Base-by-base conservation (phyloP, 2,888 invertebrate genomes). In the Vesta saturnalis region DNA sequence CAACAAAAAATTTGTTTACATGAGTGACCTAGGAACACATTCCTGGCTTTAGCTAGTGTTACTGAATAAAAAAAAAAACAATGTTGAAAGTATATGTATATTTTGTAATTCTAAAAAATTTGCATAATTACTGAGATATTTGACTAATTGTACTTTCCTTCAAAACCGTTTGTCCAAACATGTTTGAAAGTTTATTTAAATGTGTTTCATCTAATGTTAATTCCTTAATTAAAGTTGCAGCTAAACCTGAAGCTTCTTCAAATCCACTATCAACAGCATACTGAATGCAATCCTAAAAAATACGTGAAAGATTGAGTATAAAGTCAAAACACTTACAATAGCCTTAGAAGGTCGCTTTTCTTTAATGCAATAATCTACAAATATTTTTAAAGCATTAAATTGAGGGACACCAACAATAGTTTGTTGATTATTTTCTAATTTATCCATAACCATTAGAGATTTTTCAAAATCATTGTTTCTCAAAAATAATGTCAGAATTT, bases 221-320 rank as follows among this genome's bases (percentile, higher is more conserved):
- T 21, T 77, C 76, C 43, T 81, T 74, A 30, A 81, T 75, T 46
- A 87, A 74, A 69, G 79, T 79, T 22, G 77, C 79, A 2, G 85
- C 87, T 74, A 89, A 81, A 10, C 76, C 49, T n/a, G 75, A 75
- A 2, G 82, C 79, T 76, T 88, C 86, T 14, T 83, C 78, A 72
- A 88, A 87, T 21, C 88, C 89, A 74, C 84, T 84, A 55, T 89
- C 89, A 0, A 83, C 81, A 64, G 86, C 86, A 77, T 90, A 91
- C 69, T 89, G 85, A 21, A 91, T 77, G 59, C 86, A 83, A 39
- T 79, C 79, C 89, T 88, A 76, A 84, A 72, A 55, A 12, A 43
- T 15, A 47, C 35, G 19, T 4, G 60, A n/a, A n/a, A n/a, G n/a
- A n/a, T n/a, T n/a, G n/a, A n/a, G n/a, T n/a, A n/a, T n/a, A n/a